A percentile compares a stretch with the other conserved stretches of the same genome.
phyloP scores from a whole-genome alignment of 92 coral and sea anemone species.

The Porites cylindrica region DNA sequence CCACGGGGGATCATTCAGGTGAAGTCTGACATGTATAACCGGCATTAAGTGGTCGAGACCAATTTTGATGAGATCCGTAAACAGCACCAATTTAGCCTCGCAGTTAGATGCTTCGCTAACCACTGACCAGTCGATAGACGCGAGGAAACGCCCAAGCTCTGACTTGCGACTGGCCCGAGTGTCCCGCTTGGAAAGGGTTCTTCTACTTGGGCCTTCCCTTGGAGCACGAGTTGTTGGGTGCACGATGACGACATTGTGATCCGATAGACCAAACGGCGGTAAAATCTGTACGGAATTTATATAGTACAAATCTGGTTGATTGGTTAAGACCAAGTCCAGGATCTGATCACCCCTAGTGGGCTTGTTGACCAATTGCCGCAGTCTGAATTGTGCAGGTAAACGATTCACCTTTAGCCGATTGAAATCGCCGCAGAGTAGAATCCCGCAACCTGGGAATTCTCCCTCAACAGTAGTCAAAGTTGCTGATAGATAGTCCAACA shows the following conservation, averaged over 20 bases:
- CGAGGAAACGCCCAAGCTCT: no score
- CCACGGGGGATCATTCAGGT: no score
- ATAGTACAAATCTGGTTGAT: not conserved
- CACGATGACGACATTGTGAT: conserved; percentile 43
- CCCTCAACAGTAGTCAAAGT: no score
- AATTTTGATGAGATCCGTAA: no score
- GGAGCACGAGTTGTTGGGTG: conserved; percentile 32
- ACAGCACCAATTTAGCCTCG: no score
- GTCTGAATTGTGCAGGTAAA: not conserved
- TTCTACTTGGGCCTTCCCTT: conserved; percentile 22
- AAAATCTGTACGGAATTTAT: not conserved
- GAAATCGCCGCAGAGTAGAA: not conserved
- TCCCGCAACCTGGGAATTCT: no score
- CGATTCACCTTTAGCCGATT: not conserved
- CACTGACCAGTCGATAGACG: no score
- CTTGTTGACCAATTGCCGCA: not conserved
- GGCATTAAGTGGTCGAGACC: no score
- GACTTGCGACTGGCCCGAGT: conserved; percentile 25
- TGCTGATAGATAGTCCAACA: no score
- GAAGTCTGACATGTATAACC: no score
- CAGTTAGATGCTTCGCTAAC: no score
- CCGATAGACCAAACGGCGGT: conserved; percentile 56
- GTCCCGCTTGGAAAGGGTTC: conserved; percentile 20
- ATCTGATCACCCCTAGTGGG: not conserved
- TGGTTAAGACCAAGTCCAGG: not conserved